Evolutionary conservation across 2,888 invertebrate species (phyloP), one percentile per base, ranked within the genome.

Genomic region (Myathropa florea): DNA sequence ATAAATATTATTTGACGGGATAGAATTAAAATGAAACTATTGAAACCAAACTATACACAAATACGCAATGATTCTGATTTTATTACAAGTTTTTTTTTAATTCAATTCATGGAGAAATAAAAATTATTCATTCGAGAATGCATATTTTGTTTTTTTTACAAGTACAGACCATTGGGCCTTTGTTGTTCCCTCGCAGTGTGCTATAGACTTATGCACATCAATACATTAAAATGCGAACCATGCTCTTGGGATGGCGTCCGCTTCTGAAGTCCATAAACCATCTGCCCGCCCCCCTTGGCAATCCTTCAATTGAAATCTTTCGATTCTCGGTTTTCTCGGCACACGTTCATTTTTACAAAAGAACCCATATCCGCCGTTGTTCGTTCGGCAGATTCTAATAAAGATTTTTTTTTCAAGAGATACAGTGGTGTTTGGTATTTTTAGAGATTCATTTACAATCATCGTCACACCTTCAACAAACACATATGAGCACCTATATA

Each of bases 401-500:
- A 75, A 75, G 59, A 75, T 83, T 73, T 60, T 60, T n/a, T 28
- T 14, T 78, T 70, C 53, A 18, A 70, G 64, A 75, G 75, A 80
- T 80, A 80, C 80, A 65, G 39, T 21, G 39, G 59, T 70, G 46
- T 63, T 64, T 83, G 60, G 68, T 83, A 83, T 83, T 83, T 83
- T 83, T 83, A 81, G 84, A 84, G 84, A 81, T 84, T 81, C 81
- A 81, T 84, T 84, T 76, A 76, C 71, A 75, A 76, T 76, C 70
- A 80, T 61, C 75, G 81, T 81, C 81, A 71, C 76, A 64, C 67
- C 21, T 59, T 23, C 18, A 73, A 46, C 46, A 53, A 36, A 59
- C 61, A 59, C 59, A 71, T 59, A 46, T 39, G 65, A 30, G 23
- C 55, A 39, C 26, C 24, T 55, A 26, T 71, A 63, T 78, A 68